Evolutionary conservation across 2,113 vertebrate species (phyloP), one percentile per base, ranked within the genome.

Genomic region (Elephantulus edwardii): DNA sequence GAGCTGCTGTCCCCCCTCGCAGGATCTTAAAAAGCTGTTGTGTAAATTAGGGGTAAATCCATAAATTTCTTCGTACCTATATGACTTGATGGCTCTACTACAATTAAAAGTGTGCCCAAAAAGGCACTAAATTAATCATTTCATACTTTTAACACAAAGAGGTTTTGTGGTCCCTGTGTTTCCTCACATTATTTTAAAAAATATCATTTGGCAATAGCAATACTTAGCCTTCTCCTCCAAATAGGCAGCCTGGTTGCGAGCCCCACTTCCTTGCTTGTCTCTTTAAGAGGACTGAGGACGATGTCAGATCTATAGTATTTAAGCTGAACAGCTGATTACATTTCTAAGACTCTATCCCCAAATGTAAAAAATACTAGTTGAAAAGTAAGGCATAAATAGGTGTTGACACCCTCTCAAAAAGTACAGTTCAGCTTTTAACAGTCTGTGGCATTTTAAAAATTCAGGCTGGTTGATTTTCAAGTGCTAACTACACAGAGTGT

Each of bases 341-440:
- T 9, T 64, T 74, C 79, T 94, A 87, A 91, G 74, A 80, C 58
- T 83, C 90, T 95, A 70, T 17, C 52, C n/a, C 75, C 87, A 8
- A n/a, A 90, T 56, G 87, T 96, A 87, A 91, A 70, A 90, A 81
- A 84, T 40, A 94, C 75, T 30, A 50, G 82, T 85, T 93, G 93
- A 82, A 94, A 93, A 92, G 94, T 94, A 96, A 95, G 93, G 96
- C 95, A 92, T 91, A 82, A 95, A 58, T 80, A 85, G 56, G 52
- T 82, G 76, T 30, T 84, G 81, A 95, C 72, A 90, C 87, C 81
- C 64, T 80, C 68, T 95, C 84, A 78, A 20, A 71, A 87, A 93
- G 80, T 30, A 72, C 35, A 91, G 50, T 78, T 91, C 93, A 54
- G 74, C 86, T 94, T 96, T 94, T 86, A 96, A 96, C 66, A 96